Conservation (phyloP, 2,797 vertebrate species). For the Pipistrellus kuhlii region DNA sequence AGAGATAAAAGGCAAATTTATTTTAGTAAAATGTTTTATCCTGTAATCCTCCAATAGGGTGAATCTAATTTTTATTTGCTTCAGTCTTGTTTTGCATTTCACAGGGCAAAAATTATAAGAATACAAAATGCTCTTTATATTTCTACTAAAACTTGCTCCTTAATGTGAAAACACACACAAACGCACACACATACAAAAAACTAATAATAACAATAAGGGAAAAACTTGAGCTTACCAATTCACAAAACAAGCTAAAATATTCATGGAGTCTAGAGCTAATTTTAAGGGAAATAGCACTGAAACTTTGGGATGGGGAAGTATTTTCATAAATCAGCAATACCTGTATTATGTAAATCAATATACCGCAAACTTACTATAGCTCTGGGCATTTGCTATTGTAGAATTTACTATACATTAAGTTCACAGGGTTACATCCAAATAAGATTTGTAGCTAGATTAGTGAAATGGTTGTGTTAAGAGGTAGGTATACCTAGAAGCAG, state of each 20-base stretch:
- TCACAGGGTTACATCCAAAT: background rate
- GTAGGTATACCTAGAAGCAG: background rate
- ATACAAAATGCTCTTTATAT: background rate
- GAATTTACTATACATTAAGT: background rate
- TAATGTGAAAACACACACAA: background rate
- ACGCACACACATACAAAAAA: too few species aligned
- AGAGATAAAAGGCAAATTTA: background rate
- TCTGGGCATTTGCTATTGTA: background rate
- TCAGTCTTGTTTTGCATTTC: slow-evolving; percentile 23
- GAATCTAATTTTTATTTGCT: background rate
- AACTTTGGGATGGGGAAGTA: background rate
- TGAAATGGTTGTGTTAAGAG: slow-evolving; percentile 5
- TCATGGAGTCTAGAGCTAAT: background rate
- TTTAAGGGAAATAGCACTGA: background rate
- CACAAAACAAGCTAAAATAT: background rate
- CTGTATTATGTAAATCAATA: background rate
- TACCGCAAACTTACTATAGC: background rate
- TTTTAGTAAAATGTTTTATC: slow-evolving; percentile 8
- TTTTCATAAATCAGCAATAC: slow-evolving; percentile 11
- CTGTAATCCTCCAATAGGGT: background rate
- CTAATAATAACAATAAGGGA: background rate
- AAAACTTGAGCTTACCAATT: background rate
- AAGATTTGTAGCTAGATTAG: background rate
- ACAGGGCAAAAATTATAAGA: background rate
- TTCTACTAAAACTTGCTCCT: background rate